phyloP scores from a whole-genome alignment of 2,797 vertebrate species.

The Neoniphon sammara region DNA sequence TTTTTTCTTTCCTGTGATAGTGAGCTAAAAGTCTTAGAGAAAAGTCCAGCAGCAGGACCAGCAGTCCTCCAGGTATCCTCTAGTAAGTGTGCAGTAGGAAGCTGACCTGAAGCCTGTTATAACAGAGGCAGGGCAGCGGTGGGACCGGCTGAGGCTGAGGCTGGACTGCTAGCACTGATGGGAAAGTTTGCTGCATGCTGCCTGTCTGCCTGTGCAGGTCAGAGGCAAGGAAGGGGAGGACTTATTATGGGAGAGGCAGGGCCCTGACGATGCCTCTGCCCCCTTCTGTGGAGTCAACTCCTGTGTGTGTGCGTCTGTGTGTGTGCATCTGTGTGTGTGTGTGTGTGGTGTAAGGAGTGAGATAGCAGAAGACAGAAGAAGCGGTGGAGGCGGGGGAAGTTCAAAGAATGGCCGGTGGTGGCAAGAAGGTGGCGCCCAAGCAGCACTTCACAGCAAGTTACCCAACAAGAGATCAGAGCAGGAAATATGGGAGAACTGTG shows the following conservation, averaged over 20 bases:
- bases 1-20: neutral
- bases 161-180: conserved; percentile 73
- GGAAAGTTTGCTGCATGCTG: conserved; percentile 75
- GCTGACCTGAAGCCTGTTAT: conserved; percentile 58
- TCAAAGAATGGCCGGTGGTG: conserved; percentile 43
- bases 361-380: neutral
- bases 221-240: conserved; percentile 62
- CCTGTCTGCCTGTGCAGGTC: conserved; percentile 70
- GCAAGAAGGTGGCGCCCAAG: conserved; percentile 81
- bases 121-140: conserved; percentile 45
- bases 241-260: conserved; percentile 43
- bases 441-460: conserved; percentile 45
- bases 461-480: neutral
- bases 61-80: conserved; percentile 50
- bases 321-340: too few species aligned
- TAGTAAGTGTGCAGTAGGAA: conserved; percentile 40
- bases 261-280: conserved; percentile 53
- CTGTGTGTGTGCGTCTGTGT: conserved; percentile 2
- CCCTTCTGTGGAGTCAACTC: neutral
- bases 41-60: conserved; percentile 38
- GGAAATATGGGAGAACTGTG: neutral
- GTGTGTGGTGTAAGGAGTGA: conserved; percentile 21
- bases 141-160: conserved; percentile 47
- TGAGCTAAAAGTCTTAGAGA: conserved; percentile 1
- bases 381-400: neutral